These are phyloP conservation scores for Pogonocichla stellata DNA, from an alignment of 2,113 vertebrate species.

Conservation along the genomic window DNA sequence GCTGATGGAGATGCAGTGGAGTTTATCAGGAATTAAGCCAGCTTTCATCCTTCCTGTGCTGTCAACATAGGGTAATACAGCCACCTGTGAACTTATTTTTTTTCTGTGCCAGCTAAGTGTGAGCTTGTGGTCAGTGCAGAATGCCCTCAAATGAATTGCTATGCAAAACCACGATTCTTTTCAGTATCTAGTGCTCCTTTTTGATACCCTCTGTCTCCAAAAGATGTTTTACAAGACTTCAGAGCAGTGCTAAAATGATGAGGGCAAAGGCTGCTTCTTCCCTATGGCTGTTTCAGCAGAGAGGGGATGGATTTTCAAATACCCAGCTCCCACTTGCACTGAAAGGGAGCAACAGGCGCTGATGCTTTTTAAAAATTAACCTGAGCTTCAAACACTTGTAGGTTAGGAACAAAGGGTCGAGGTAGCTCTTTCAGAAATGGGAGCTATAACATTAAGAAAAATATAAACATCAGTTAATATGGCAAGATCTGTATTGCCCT, in stretches of 20 bases:
- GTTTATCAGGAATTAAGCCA: background rate
- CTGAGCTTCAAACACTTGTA: background rate
- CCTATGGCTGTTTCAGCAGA: background rate
- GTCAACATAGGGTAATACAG: background rate
- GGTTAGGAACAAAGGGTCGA: background rate
- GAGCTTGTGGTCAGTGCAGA: background rate
- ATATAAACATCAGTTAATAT: background rate
- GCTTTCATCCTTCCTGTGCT: background rate
- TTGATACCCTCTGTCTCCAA: background rate
- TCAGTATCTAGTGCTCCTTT: background rate
- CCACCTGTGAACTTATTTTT: background rate
- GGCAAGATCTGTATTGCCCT: constrained; percentile 22
- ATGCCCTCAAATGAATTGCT: background rate
- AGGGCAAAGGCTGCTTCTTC: background rate
- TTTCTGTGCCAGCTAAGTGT: background rate
- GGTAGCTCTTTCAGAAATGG: background rate
- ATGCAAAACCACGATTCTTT: background rate
- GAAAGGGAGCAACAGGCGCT: background rate
- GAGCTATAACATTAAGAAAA: constrained; percentile 7
- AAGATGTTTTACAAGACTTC: background rate
- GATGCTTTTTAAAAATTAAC: background rate
- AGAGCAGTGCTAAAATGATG: background rate
- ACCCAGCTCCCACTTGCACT: background rate
- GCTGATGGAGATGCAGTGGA: background rate
- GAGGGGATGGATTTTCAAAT: background rate